Evolutionary conservation across 2,888 invertebrate genomes (phyloP), one percentile per base, ranked within the genome.

Genomic region (Ommatoiulus sabulosus): DNA sequence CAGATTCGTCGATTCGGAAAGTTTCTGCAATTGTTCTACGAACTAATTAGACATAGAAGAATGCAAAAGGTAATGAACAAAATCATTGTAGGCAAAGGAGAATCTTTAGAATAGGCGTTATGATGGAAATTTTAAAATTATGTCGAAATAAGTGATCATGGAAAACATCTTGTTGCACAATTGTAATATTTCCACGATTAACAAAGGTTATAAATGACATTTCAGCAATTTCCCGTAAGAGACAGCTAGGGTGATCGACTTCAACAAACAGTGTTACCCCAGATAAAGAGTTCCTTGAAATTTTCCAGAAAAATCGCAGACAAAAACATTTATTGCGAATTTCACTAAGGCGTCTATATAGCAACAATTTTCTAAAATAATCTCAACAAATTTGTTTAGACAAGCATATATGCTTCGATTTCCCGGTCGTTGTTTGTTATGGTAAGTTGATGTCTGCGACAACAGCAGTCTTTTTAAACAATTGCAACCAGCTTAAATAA

Each of bases 381-480:
- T 80, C 35, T 35, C 80, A 1, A 12, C 80, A 80, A 80, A 80
- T 80, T 80, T 80, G 35, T 80, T 80, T 35, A 80, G 80, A 35
- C 35, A 80, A 35, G 10, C 24, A 35, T 35, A 80, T 80, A 35
- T 35, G 24, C 12, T 35, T 80, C 80, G 35, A 35, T 80, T 80
- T 15, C 80, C 35, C 80, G 10, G 24, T 5, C 24, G 24, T 72
- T 72, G 20, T 35, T 80, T 12, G 4, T 20, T 72, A 5, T 8
- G 72, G 2, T 24, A 80, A 80, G 8, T 24, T 35, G 12, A 35
- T 80, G 6, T 35, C 35, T 8, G 0, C 2, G 7, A 35, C 80
- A 80, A 20, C 80, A 80, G 80, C 35, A n/a, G n/a, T n/a, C 80
- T 80, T 10, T 80, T 80, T 24, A 35, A 80, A 80, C 80, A 80